Base-by-base conservation (phyloP, 2,888 invertebrate species). In the Hydriomena furcata region DNA sequence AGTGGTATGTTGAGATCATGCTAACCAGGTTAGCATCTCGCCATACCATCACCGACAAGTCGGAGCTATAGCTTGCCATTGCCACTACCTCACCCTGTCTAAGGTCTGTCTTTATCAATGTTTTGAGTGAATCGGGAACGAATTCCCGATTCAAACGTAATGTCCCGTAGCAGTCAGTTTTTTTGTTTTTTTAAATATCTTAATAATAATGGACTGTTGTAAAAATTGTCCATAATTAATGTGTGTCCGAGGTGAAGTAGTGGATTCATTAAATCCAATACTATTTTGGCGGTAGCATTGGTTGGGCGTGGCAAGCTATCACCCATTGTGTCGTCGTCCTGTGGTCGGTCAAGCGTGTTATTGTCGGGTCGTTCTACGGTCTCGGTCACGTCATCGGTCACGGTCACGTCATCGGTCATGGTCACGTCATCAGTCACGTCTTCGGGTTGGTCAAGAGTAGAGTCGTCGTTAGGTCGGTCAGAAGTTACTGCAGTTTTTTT, bases 1-100 rank as follows among this genome's bases (percentile, higher is more conserved):
- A 3, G 6, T 30, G 30, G 30, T 30, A 30, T 11, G 12, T 30
- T 5, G 11, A 30, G 11, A 30, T 30, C 30, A 30, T 11, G 5
- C 25, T 25, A n/a, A 25, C 25, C 8, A 25, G 4, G 25, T 25
- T 25, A n/a, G 25, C 7, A n/a, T 21, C 55, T 61, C 71, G 40
- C 63, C 81, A 60, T 75, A 81, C 37, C 76, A 82, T 58, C 68
- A 85, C 51, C 69, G 82, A 55, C 49, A 73, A 62, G 43, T 72
- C 70, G 34, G 56, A 27, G 46, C 36, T 40, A 31, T 61, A 62
- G n/a, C n/a, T n/a, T n/a, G n/a, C n/a, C n/a, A 12, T 47, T 0
- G 36, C 44, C 36, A 55, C 28, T 30, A 60, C 38, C 30, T 60
- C 59, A 11, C 59, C 59, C 5, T 34, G 45, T 42, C 54, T 44